Base-by-base conservation (phyloP, 2,888 invertebrate genomes). In the Heterodera filipjevi region DNA sequence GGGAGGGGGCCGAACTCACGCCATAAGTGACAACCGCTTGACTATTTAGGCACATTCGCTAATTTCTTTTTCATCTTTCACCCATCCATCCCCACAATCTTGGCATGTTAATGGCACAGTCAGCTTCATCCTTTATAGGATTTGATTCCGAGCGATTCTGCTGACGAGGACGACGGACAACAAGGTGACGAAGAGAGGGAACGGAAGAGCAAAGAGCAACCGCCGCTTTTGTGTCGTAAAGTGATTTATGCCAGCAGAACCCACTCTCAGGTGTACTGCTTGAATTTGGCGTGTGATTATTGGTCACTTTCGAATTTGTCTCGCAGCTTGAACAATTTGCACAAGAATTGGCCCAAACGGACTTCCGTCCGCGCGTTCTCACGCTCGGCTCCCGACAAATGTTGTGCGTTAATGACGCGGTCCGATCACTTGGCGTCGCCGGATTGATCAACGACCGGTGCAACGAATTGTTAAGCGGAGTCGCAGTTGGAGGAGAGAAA, bases 191-290 rank as follows among this genome's bases (percentile, higher is more conserved):
- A 71, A n/a, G 64, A 75, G 10, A 22, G 35, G 30, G 39, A 39
- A 39, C 5, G 10, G n/a, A n/a, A n/a, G n/a, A n/a, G n/a, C n/a
- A n/a, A 66, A 44, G 66, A 35, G 35, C 66, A 73, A 44, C 39
- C 32, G 19, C 68, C 53, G 30, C 71, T 79, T 12, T 39, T 44
- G 2, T 79, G 79, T 49, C 71, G 49, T 33, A 87, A 91, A 93
- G 94, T 99, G 81, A 95, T 93, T 89, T 97, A 95, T 90, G 95
- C 95, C 89, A 96, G 96, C 82, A 92, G 99, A 86, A 99, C 99
- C 8, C 98, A 99, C 90, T 96, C 98, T 0, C 79, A 75, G 44
- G 73, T 73, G 64, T 16, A 0, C 66, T 30, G 64, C 27, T 75
- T n/a, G n/a, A 12, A 27, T 22, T 44, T 46, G 59, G 46, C 1